A percentile compares a stretch with the other conserved stretches of the same genome.
phyloP scores from a whole-genome alignment of 2,797 vertebrate genomes.

The Capromys pilorides region DNA sequence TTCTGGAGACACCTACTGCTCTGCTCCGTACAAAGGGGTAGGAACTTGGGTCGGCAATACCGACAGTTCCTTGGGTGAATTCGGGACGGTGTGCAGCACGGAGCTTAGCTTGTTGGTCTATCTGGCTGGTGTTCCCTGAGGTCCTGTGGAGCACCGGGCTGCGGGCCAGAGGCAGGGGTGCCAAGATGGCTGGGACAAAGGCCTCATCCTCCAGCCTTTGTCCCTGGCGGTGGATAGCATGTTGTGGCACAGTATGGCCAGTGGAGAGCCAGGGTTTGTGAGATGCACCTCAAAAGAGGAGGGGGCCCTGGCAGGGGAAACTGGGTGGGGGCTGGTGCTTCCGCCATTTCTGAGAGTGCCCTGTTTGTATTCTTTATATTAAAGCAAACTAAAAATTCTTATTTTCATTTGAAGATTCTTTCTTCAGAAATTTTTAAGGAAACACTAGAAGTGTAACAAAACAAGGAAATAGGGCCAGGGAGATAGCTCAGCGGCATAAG shows the following conservation, averaged over 20 bases:
- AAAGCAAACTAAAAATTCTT: not conserved
- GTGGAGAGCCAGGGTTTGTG: not conserved
- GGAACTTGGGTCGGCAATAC: not conserved
- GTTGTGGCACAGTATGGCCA: not conserved
- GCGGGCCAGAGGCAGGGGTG: not conserved
- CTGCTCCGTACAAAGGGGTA: fast-evolving
- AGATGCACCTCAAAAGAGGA: not conserved
- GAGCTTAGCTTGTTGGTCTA: not conserved
- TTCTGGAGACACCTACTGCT: fast-evolving
- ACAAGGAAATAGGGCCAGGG: not conserved
- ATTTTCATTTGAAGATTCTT: constrained; percentile 28
- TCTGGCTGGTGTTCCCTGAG: not conserved
- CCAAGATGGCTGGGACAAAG: not conserved
- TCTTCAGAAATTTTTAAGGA: not conserved
- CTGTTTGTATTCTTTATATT: constrained; percentile 5
- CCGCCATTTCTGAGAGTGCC: not conserved
- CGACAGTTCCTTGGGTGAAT: not conserved
- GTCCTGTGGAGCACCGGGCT: not conserved
- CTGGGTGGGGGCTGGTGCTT: fast-evolving
- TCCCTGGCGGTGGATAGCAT: fast-evolving
- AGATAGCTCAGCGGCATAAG: too few relatives aligned
- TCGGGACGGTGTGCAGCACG: not conserved
- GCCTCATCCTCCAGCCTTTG: not conserved
- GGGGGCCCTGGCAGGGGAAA: not conserved
- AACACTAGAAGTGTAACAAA: not conserved